Percentiles rank a stretch among this genome's conserved stretches.
Conservation (phyloP, 2,888 invertebrate species). For the Drosophila tripunctata region DNA sequence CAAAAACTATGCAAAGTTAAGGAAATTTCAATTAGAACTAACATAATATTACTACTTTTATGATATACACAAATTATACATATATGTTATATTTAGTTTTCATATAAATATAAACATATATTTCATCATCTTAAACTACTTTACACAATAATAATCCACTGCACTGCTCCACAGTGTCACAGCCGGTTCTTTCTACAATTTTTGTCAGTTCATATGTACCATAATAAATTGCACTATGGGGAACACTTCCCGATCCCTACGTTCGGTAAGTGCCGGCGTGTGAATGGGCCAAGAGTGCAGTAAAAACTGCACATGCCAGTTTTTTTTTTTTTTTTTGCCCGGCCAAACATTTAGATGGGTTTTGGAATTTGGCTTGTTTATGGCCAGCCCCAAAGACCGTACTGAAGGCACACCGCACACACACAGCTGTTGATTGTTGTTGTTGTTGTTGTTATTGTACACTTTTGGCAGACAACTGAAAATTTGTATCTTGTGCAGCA, state of each 20-base stretch:
- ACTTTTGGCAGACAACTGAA: slow-evolving; percentile 30
- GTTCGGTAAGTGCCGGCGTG: slow-evolving; percentile 62
- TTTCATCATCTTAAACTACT: neutral
- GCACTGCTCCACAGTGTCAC: slow-evolving; percentile 7
- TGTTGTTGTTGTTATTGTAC: slow-evolving; percentile 16
- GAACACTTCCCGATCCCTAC: slow-evolving; percentile 33
- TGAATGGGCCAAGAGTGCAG: slow-evolving; percentile 61
- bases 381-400: slow-evolving; percentile 20
- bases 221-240: slow-evolving; percentile 72
- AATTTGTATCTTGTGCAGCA: slow-evolving; percentile 22
- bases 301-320: slow-evolving; percentile 45
- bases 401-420: slow-evolving; percentile 7
- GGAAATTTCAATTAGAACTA: too few species aligned
- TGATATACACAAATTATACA: too few species aligned
- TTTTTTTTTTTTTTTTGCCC: neutral
- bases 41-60: too few species aligned
- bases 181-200: slow-evolving; percentile 9
- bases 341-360: slow-evolving; percentile 43
- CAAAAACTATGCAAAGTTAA: neutral
- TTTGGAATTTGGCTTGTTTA: slow-evolving; percentile 49
- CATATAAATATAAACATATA: too few species aligned
- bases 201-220: slow-evolving; percentile 49
- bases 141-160: neutral
- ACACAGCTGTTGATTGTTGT: slow-evolving; percentile 24
- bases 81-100: too few species aligned